Conservation (phyloP, 2,797 vertebrate genomes). For the Rhynchotus rufescens region DNA sequence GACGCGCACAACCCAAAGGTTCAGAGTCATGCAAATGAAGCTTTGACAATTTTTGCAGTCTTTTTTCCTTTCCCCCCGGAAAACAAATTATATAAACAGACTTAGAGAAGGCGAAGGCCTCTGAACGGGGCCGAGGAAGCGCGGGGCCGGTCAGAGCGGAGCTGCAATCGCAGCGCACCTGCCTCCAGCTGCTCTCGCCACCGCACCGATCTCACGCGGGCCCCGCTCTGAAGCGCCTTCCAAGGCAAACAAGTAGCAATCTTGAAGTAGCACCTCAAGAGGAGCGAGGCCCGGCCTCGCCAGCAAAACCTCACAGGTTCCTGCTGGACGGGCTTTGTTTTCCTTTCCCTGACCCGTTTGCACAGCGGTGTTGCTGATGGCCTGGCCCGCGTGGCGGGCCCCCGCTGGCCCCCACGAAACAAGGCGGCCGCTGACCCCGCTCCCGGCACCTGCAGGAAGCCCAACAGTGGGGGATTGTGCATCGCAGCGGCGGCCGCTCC, state of each 20-base stretch:
- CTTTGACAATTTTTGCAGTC: slow-evolving; percentile 47
- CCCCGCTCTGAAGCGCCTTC: slow-evolving; percentile 81
- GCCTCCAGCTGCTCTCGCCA: slow-evolving; percentile 78
- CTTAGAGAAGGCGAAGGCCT: slow-evolving; percentile 57
- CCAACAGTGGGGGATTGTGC: slow-evolving; percentile 89
- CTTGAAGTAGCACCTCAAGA: slow-evolving; percentile 82
- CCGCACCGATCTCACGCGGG: slow-evolving; percentile 66
- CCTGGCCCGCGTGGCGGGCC: slow-evolving; percentile 83
- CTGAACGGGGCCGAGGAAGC: slow-evolving; percentile 57
- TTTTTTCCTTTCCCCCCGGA: not conserved
- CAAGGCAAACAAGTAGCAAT: slow-evolving; percentile 87
- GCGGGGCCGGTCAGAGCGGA: slow-evolving; percentile 45
- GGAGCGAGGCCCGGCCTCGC: slow-evolving; percentile 69
- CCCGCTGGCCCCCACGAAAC: slow-evolving; percentile 88
- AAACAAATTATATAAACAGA: slow-evolving; percentile 67
- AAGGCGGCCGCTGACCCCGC: slow-evolving; percentile 87
- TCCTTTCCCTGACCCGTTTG: slow-evolving; percentile 89
- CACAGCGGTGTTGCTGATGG: slow-evolving; percentile 87
- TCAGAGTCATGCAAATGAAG: slow-evolving; percentile 57
- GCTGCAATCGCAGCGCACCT: slow-evolving; percentile 77
- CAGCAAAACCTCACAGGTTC: slow-evolving; percentile 83
- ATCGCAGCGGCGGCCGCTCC: slow-evolving; percentile 8
- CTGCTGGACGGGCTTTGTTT: slow-evolving; percentile 85
- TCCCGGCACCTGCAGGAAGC: slow-evolving; percentile 87
- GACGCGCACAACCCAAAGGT: not conserved